Evolutionary conservation across 1,140 invertebrate species (phyloP).

Genomic region (Drosophila suzukii): DNA sequence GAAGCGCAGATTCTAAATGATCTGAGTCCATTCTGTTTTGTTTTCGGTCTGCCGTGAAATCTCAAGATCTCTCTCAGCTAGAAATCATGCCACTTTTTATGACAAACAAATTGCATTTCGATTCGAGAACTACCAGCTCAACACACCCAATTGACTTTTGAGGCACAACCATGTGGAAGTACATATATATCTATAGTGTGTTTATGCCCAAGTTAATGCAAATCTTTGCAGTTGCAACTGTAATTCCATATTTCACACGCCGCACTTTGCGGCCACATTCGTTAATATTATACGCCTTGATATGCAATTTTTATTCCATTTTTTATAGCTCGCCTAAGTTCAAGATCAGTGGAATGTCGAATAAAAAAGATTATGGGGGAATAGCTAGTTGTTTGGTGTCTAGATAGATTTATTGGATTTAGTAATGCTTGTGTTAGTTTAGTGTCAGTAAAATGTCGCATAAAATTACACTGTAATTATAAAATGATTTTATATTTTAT

Average conservation of each 20-base stretch:
- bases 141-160: slow-evolving; percentile 66
- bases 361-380: not conserved
- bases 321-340: slow-evolving; percentile 42
- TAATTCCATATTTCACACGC: slow-evolving; percentile 54
- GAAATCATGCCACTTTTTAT: slow-evolving; percentile 39
- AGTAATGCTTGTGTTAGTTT: not conserved
- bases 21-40: slow-evolving; percentile 26
- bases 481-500: not conserved
- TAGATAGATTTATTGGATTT: not conserved
- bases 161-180: slow-evolving; percentile 37
- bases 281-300: slow-evolving; percentile 48
- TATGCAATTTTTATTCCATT: slow-evolving; percentile 30
- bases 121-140: slow-evolving; percentile 27
- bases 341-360: slow-evolving; percentile 53
- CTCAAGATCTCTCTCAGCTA: slow-evolving; percentile 17
- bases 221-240: slow-evolving; percentile 20
- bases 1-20: slow-evolving; percentile 16
- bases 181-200: slow-evolving; percentile 1
- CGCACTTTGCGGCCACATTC: slow-evolving; percentile 51
- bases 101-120: slow-evolving; percentile 38
- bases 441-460: not conserved
- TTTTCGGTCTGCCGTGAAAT: slow-evolving; percentile 8
- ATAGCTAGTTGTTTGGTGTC: not conserved
- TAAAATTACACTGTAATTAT: not conserved
- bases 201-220: slow-evolving; percentile 5